Base-by-base conservation (phyloP, 2,888 invertebrate species). In the Mythimna lalbum region DNA sequence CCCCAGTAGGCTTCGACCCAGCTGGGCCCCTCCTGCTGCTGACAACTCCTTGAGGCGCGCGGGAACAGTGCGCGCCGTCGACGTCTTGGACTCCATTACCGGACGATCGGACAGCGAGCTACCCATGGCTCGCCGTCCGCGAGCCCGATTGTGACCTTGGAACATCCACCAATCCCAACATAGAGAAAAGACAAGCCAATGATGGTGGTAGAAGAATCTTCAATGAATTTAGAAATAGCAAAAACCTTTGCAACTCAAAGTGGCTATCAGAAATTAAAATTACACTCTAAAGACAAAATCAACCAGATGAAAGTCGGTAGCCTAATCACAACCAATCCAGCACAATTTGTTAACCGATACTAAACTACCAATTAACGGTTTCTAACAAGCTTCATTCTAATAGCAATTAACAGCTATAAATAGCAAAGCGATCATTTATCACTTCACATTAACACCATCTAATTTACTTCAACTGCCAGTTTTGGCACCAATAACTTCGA, bases 381-480 rank as follows among this genome's bases (percentile, higher is more conserved):
- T 27, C 27, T 61, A 69, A 80, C 76, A 64, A 71, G 68, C 55
- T 27, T 49, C 27, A 69, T 62, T 80, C 21, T 69, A 67, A 69
- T 80, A 56, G 68, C 63, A 70, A 79, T 79, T 63, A 72, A 69
- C 76, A 52, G 57, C 14, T 63, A 43, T 23, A 63, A 69, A 76
- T 73, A 36, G 63, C 67, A 64, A 60, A 57, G 10, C 52, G 33
- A 76, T 76, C 55, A 62, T 80, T 80, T 75, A 75, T 71, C 76
- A 71, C 65, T 27, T 64, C 27, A 47, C 69, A 76, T 80, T 72
- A 80, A 23, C 55, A 23, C 72, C n/a, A 3, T 21, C 23, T 69
- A 72, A 69, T 80, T 73, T 69, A 65, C 74, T 56, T 31, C 17
- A 49, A 23, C 53, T 53, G 49, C 36, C 10, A 50, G 21, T 72